Evolutionary conservation across 2,797 vertebrate species (phyloP), one percentile per base, ranked within the genome.

Genomic region (Denticeps clupeoides): DNA sequence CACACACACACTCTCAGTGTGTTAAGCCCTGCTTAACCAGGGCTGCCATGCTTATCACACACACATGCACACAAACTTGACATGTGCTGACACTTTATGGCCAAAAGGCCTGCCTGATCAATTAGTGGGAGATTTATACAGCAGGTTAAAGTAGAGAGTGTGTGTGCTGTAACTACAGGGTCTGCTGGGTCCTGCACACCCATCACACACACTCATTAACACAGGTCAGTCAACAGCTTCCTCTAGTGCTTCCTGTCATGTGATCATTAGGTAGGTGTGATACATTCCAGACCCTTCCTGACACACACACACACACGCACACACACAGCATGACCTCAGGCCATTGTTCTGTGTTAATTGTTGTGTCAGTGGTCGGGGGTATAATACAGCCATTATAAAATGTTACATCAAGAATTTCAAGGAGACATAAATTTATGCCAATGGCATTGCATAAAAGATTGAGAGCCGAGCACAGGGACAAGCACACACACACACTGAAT

Each of bases 241-340:
- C 76, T 79, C 60, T 40, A 67, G 72, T 65, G 61, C 78, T 81
- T 80, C 75, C 79, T 81, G 71, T 70, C 68, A 78, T 77, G 71
- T 78, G 78, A 79, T 79, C 79, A 82, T 78, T 77, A 74, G 80
- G 77, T 77, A 79, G 59, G 73, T 75, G 76, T 80, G 79, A 84
- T 75, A 78, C 78, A 78, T 73, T 67, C 77, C 80, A 79, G 77
- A 58, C 71, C 59, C 59, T 71, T 54, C 67, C 33, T 37, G 15
- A 37, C 33, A 15, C 16, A 18, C 12, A 31, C 28, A 11, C 11
- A 31, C 11, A 31, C 28, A 31, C 28, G 31, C 28, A 31, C 28
- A 31, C 28, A 16, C 13, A 35, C 32, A 18, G n/a, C n/a, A n/a
- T n/a, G n/a, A 37, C 33, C 15, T 33, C 15, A 37, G 33, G 33